Evolutionary conservation across 2,797 vertebrate species (phyloP), one percentile per base, ranked within the genome.

Genomic region (Chanos chanos): DNA sequence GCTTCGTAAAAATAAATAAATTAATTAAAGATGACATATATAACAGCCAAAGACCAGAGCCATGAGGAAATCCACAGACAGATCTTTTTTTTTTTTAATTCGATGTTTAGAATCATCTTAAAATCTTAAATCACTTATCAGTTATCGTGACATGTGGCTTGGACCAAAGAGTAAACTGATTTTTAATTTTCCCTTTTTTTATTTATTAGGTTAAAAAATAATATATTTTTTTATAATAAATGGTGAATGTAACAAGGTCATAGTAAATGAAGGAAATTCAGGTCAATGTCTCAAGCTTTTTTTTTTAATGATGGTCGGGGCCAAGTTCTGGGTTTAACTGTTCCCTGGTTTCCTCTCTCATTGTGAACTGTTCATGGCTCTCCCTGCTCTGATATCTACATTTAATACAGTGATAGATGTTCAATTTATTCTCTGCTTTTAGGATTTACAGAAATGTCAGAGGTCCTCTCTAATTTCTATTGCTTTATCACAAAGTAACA

Each of bases 321-420:
- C n/a, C 45, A 33, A 40, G 30, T 15, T 10, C 15, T 30, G n/a
- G 27, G 28, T 51, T 53, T 51, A 55, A 53, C 49, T 50, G 45
- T 48, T 56, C 55, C 43, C 56, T 58, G 24, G 56, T 25, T 57
- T 60, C 33, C 28, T 34, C 45, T 55, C 43, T 51, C 41, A 31
- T 36, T 62, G 53, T 72, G 48, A 63, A 60, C 56, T 47, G 27
- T 41, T 52, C 47, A 33, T 47, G 45, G 55, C 28, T 27, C 7
- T 13, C 25, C 39, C 34, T 40, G 25, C 55, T 51, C 37, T 61
- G 24, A 49, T 58, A 48, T 63, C 49, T 21, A 57, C 21, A 48
- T 53, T 45, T 58, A 57, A 73, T 61, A 59, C 16, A 51, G 43
- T 55, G 64, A 68, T 50, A 72, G 58, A 33, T 48, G 57, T 58